A percentile compares a stretch with the other conserved stretches of the same genome.
phyloP scores from a whole-genome alignment of 2,113 vertebrate species.

The Hymenochirus boettgeri region DNA sequence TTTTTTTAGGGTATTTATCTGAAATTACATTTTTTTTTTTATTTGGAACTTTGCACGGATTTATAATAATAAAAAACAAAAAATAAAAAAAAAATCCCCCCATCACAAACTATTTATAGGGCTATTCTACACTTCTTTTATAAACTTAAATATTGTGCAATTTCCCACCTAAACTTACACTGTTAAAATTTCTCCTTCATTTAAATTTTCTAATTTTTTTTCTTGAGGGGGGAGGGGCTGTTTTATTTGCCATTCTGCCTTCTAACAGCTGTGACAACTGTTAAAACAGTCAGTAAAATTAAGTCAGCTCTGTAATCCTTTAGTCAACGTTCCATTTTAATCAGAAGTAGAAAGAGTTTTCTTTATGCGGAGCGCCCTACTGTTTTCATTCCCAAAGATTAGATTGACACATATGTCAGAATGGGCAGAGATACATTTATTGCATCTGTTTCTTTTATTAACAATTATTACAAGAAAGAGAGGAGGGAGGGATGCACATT shows the following conservation, averaged over 20 bases:
- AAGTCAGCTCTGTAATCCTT: conserved; percentile 74
- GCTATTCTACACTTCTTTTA: too few species aligned
- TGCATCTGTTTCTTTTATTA: conserved; percentile 62
- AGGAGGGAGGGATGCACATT: neutral
- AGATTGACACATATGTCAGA: conserved; percentile 67
- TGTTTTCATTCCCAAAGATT: conserved; percentile 67
- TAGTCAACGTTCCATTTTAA: conserved; percentile 78
- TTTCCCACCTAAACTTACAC: too few species aligned
- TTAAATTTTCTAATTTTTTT: neutral
- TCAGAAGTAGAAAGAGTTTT: conserved; percentile 67
- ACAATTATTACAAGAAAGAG: conserved; percentile 46
- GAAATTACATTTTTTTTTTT: too few species aligned
- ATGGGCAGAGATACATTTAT: conserved; percentile 62
- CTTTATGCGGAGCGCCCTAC: conserved; percentile 55
- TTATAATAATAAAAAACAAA: too few species aligned
- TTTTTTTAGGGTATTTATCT: neutral
- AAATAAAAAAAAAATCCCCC: too few species aligned
- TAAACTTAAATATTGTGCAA: too few species aligned
- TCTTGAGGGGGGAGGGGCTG: conserved; percentile 37
- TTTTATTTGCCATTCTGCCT: conserved; percentile 70
- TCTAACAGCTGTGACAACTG: conserved; percentile 79
- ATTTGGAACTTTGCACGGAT: too few species aligned
- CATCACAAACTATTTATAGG: too few species aligned
- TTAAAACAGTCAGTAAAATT: conserved; percentile 82
- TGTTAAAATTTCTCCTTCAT: too few species aligned